phyloP scores from a whole-genome alignment of 2,888 invertebrate genomes.

The Papilio protenor region DNA sequence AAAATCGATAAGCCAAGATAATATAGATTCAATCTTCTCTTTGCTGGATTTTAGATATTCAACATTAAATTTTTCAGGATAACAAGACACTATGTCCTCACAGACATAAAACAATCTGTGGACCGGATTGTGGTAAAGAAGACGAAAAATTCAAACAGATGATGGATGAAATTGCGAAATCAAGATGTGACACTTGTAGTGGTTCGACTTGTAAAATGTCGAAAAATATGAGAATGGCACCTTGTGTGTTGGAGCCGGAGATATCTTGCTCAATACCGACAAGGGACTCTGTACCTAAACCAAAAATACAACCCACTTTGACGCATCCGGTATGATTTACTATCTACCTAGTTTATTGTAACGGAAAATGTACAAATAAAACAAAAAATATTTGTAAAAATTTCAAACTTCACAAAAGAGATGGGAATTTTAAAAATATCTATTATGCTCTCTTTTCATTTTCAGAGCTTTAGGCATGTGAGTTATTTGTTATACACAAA shows the following conservation, averaged over 20 bases:
- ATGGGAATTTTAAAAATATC: background rate
- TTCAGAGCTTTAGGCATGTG: background rate
- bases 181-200: conserved; percentile 60
- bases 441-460: background rate
- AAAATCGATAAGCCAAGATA: background rate
- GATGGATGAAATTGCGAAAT: conserved; percentile 55
- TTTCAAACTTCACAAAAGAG: background rate
- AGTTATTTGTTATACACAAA: background rate
- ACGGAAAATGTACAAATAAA: background rate
- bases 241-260: conserved; percentile 68
- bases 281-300: background rate
- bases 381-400: background rate
- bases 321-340: conserved; percentile 1
- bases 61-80: conserved; percentile 48
- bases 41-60: background rate
- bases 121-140: conserved; percentile 61
- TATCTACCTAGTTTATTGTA: background rate
- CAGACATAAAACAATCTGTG: conserved; percentile 56
- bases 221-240: conserved; percentile 72
- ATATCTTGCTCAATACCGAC: conserved; percentile 48
- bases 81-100: conserved; percentile 57
- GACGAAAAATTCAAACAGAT: conserved; percentile 46
- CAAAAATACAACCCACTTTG: background rate
- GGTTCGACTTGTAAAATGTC: conserved; percentile 57
- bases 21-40: background rate